Percentiles rank a stretch among this genome's conserved stretches.
Evolutionary conservation across 2,888 invertebrate genomes (phyloP).

Genomic region (Nymphalis c-album): DNA sequence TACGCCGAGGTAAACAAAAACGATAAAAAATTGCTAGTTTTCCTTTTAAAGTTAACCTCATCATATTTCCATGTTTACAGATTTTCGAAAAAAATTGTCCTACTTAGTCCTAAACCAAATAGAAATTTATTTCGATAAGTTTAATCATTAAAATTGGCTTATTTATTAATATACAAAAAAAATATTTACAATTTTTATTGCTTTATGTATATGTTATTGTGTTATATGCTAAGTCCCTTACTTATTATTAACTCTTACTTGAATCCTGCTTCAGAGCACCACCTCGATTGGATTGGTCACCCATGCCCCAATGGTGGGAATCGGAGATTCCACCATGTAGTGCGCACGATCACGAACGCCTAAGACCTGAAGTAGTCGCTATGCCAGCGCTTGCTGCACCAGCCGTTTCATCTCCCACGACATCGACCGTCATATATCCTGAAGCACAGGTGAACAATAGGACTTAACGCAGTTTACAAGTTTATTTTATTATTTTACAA

Average conservation of each 20-base stretch:
- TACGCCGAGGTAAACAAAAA: slow-evolving; percentile 63
- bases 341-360: slow-evolving; percentile 92
- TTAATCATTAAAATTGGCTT: too few relatives aligned
- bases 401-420: slow-evolving; percentile 93
- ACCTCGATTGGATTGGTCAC: slow-evolving; percentile 75
- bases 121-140: neutral
- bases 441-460: slow-evolving; percentile 88
- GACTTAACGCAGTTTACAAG: neutral
- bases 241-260: neutral
- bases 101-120: neutral
- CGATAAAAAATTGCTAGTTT: neutral
- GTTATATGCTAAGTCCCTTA: too few relatives aligned
- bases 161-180: neutral
- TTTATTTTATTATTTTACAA: neutral
- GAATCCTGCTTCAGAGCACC: slow-evolving; percentile 56
- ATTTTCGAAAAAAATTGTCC: neutral
- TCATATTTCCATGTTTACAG: neutral
- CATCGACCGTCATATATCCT: slow-evolving; percentile 92
- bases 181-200: slow-evolving; percentile 7
- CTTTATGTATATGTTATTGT: too few relatives aligned
- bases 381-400: slow-evolving; percentile 95
- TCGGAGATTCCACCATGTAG: slow-evolving; percentile 84
- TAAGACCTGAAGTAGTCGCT: slow-evolving; percentile 92
- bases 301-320: slow-evolving; percentile 79
- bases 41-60: neutral